Percentiles rank a stretch among this genome's conserved stretches.
These are phyloP conservation scores for Drepanosiphum platanoidis DNA, from an alignment of 2,888 invertebrate species.

Conservation along the genomic window DNA sequence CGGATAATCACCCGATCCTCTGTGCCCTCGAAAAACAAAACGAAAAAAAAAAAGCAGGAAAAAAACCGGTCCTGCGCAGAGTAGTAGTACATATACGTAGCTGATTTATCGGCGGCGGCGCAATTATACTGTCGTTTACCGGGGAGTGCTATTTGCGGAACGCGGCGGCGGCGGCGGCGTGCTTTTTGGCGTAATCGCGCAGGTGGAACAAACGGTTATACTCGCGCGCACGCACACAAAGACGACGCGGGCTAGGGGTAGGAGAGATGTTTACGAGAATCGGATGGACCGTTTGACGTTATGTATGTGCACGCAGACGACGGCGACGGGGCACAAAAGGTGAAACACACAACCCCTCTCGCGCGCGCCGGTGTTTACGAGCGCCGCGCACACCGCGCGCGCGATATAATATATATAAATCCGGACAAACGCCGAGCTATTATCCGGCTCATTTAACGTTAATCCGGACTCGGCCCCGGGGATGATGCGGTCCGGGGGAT, in stretches of 20 bases:
- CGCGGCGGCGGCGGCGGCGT: not conserved
- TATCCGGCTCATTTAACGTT: conserved; percentile 59
- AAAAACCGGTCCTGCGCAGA: not conserved
- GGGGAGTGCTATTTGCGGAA: conserved; percentile 22
- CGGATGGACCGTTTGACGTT: conserved; percentile 61
- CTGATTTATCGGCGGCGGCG: not conserved
- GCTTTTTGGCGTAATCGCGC: conserved; percentile 29
- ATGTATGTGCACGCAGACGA: conserved; percentile 8
- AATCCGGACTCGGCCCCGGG: conserved; percentile 18
- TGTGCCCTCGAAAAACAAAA: too few species aligned
- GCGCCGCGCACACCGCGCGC: too few species aligned
- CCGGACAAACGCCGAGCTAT: conserved; percentile 39
- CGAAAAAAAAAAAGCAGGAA: too few species aligned
- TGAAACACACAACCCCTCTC: not conserved
- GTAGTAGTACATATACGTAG: not conserved
- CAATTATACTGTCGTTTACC: conserved; percentile 39
- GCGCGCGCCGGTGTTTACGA: conserved; percentile 41
- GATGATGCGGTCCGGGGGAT: not conserved
- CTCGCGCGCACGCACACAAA: too few species aligned
- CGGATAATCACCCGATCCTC: too few species aligned
- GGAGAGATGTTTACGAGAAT: conserved; percentile 57
- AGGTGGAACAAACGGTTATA: conserved; percentile 52
- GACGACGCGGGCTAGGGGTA: not conserved
- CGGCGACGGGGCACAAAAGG: conserved; percentile 17
- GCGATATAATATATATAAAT: not conserved